Evolutionary conservation across 1,140 invertebrate species (phyloP).

Genomic region (Orchestia grillus): DNA sequence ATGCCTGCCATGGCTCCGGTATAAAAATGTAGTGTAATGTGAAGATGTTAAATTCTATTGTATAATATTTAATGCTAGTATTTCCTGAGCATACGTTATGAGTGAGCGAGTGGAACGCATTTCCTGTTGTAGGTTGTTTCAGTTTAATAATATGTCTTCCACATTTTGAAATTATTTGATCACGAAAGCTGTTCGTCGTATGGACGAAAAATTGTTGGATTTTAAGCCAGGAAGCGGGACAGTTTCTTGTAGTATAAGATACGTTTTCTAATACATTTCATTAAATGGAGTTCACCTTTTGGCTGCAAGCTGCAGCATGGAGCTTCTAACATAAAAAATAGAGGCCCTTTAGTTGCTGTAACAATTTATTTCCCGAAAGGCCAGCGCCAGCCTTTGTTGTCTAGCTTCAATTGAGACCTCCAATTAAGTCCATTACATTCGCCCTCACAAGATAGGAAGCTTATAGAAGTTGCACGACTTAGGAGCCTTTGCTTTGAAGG

Average conservation of each 20-base stretch:
- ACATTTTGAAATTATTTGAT: not conserved
- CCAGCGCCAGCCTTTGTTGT: not conserved
- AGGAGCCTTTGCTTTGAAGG: not conserved
- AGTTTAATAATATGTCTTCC: not conserved
- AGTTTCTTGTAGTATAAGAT: too few species aligned
- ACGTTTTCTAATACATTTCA: not conserved
- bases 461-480: not conserved
- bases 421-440: not conserved
- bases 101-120: not conserved
- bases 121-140: too few species aligned
- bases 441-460: not conserved
- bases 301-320: not conserved
- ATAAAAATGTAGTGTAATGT: not conserved
- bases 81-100: not conserved
- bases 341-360: not conserved
- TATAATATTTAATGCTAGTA: not conserved
- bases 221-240: not conserved
- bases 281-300: not conserved
- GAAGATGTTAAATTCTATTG: not conserved
- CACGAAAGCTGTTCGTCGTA: not conserved
- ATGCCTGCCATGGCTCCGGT: not conserved
- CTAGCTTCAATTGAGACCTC: not conserved
- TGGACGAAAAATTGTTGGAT: not conserved
- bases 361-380: not conserved
- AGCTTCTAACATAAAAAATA: not conserved